Evolutionary conservation across 1,140 invertebrate genomes (phyloP).

Genomic region (Meloidogyne hapla): DNA sequence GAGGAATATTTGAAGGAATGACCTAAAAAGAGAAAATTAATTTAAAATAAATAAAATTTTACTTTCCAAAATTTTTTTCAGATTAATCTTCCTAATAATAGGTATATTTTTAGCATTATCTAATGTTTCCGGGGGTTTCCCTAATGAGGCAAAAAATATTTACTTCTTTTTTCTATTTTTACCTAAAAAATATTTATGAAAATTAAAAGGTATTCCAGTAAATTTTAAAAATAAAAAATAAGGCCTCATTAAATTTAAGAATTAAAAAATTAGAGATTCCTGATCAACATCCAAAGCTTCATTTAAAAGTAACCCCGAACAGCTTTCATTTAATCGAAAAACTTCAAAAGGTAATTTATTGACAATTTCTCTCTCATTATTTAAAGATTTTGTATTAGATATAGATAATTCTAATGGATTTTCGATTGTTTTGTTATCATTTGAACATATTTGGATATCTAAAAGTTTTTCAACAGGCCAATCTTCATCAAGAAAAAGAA

Average conservation of each 20-base stretch:
- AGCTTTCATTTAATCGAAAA: conserved; percentile 14
- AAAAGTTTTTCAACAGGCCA: conserved; percentile 17
- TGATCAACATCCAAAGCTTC: conserved; percentile 16
- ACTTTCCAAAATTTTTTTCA: too few relatives aligned
- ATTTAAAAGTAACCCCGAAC: conserved; percentile 7
- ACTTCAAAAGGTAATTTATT: conserved; percentile 13
- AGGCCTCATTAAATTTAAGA: neutral
- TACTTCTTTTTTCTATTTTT: too few relatives aligned
- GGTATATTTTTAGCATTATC: too few relatives aligned
- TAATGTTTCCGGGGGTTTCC: too few relatives aligned
- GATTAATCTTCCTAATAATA: too few relatives aligned
- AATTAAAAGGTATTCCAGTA: too few relatives aligned
- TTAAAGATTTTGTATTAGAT: neutral
- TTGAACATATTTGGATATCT: conserved; percentile 19
- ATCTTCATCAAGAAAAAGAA: conserved; percentile 23
- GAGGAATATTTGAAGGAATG: too few relatives aligned
- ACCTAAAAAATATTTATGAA: too few relatives aligned
- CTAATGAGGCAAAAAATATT: too few relatives aligned
- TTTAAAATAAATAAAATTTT: too few relatives aligned
- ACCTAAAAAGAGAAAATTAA: too few relatives aligned
- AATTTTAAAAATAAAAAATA: too few relatives aligned
- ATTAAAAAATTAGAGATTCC: neutral
- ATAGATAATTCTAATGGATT: neutral
- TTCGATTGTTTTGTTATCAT: neutral
- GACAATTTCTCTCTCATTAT: neutral